Evolutionary conservation across 2,113 vertebrate species (phyloP).

Genomic region (Rattus rattus): DNA sequence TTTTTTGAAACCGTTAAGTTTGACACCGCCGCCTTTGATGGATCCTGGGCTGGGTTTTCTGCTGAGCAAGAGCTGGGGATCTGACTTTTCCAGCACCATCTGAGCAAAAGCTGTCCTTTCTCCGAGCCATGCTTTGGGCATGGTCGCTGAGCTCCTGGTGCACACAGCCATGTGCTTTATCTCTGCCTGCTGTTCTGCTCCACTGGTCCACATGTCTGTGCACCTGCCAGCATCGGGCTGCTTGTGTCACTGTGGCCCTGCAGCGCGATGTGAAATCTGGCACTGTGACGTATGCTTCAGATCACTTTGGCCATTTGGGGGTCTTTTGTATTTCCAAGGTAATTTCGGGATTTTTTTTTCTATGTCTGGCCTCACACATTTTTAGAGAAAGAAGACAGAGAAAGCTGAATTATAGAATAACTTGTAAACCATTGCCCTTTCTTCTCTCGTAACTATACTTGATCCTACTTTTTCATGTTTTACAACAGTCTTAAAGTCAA

Average conservation of each 20-base stretch:
- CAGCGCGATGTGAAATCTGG: background rate
- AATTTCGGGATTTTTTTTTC: background rate
- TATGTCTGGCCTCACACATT: background rate
- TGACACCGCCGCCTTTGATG: background rate
- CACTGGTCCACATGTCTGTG: background rate
- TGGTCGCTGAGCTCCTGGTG: background rate
- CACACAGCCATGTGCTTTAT: background rate
- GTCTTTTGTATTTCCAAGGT: background rate
- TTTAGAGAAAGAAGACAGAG: background rate
- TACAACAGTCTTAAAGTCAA: background rate
- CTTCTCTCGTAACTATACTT: background rate
- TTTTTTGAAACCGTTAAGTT: background rate
- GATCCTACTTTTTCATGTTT: background rate
- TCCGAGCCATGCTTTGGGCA: background rate
- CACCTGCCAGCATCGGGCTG: background rate
- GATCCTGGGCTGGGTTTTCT: background rate
- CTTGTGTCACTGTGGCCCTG: background rate
- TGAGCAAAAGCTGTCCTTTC: background rate
- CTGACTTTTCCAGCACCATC: background rate
- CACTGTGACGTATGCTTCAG: background rate
- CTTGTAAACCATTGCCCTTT: background rate
- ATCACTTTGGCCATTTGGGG: background rate
- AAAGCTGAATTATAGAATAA: background rate
- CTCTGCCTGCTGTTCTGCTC: background rate
- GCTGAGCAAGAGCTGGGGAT: too few species aligned